Conservation (phyloP, 2,113 vertebrate genomes). For the Pelmatolapia mariae region DNA sequence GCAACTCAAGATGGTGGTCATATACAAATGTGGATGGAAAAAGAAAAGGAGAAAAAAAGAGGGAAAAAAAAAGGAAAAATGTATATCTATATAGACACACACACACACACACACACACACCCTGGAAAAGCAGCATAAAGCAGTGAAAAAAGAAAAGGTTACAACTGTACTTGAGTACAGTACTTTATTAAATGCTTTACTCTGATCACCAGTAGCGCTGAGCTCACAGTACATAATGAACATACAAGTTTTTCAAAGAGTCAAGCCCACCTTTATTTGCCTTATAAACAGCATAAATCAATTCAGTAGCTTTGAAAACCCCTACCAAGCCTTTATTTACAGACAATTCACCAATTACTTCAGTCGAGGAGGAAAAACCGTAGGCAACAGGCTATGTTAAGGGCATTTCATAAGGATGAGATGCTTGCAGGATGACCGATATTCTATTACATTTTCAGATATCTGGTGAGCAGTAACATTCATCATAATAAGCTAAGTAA, state of each 20-base stretch:
- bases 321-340: conserved; percentile 59
- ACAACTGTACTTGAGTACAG: not conserved
- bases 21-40: not conserved
- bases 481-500: conserved; percentile 35
- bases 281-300: conserved; percentile 66
- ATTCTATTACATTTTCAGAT: conserved; percentile 27
- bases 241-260: not conserved
- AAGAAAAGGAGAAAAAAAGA: fast-evolving
- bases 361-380: conserved; percentile 32
- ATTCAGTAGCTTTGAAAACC: conserved; percentile 65
- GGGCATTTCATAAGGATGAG: conserved; percentile 33
- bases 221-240: not conserved
- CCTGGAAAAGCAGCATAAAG: not conserved
- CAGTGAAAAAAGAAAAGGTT: not conserved
- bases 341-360: conserved; percentile 55
- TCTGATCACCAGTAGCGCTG: not conserved
- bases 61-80: too few relatives aligned
- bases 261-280: conserved; percentile 69
- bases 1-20: not conserved
- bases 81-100: too few relatives aligned
- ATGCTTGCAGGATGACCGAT: conserved; percentile 26
- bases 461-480: conserved; percentile 56
- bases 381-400: conserved; percentile 25
- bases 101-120: too few relatives aligned
- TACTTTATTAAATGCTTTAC: not conserved